Percentiles rank a stretch among this genome's conserved stretches.
These are phyloP conservation scores for Drosophila nr. medialis DNA, from an alignment of 2,888 invertebrate species.

Conservation along the genomic window DNA sequence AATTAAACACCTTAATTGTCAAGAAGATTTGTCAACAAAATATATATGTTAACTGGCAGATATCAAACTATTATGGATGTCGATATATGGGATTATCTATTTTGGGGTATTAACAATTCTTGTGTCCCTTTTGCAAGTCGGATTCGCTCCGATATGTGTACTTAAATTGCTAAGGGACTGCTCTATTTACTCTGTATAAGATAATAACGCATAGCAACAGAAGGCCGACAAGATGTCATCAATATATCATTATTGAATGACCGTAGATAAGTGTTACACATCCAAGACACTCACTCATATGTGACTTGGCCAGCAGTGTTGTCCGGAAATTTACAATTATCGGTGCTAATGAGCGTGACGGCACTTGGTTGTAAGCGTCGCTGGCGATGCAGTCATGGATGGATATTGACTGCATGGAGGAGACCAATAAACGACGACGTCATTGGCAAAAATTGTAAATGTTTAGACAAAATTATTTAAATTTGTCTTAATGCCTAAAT, in stretches of 20 bases:
- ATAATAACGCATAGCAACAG: background rate
- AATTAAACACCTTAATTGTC: background rate
- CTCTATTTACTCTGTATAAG: background rate
- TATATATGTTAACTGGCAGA: background rate
- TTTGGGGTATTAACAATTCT: background rate
- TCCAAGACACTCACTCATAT: conserved; percentile 62
- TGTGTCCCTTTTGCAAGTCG: background rate
- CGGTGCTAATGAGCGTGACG: conserved; percentile 11
- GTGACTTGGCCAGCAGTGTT: conserved; percentile 29
- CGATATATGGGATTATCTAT: background rate
- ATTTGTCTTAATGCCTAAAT: conserved; percentile 49
- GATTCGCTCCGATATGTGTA: background rate
- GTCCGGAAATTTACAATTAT: conserved; percentile 46
- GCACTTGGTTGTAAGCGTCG: conserved; percentile 13
- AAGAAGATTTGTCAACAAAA: too few species aligned
- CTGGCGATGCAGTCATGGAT: conserved; percentile 54
- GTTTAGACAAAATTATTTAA: conserved; percentile 73
- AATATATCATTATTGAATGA: background rate
- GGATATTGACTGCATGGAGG: conserved; percentile 52
- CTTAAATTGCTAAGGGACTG: background rate
- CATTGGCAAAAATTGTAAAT: conserved; percentile 74
- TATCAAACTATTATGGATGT: background rate
- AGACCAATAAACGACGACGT: conserved; percentile 66
- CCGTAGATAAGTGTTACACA: conserved; percentile 43
- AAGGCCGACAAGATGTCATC: background rate